A percentile compares a stretch with the other conserved stretches of the same genome.
phyloP scores from a whole-genome alignment of 2,888 invertebrate species.

The Bruchidius siliquastri region DNA sequence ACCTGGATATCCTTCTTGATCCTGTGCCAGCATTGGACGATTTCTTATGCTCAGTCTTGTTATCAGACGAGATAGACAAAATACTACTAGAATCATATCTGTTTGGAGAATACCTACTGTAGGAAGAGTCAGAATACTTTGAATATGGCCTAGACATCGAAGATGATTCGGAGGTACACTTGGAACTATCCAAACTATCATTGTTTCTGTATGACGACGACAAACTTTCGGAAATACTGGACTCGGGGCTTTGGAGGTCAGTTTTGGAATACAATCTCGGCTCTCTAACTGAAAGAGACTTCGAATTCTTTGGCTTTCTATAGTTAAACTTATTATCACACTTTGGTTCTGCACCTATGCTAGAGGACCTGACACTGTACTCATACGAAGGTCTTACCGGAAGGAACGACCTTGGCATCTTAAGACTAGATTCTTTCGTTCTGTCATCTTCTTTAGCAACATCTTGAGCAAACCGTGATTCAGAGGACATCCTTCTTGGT shows the following conservation, averaged over 20 bases:
- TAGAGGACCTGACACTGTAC: slow-evolving; percentile 30
- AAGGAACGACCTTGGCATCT: slow-evolving; percentile 30
- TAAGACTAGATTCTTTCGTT: slow-evolving; percentile 14
- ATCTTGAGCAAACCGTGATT: slow-evolving; percentile 28
- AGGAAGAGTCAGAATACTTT: slow-evolving; percentile 30
- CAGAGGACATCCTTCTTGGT: slow-evolving; percentile 44
- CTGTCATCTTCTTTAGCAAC: slow-evolving; percentile 13
- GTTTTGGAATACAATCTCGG: slow-evolving; percentile 26
- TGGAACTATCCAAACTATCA: slow-evolving; percentile 28
- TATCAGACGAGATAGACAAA: slow-evolving; percentile 29
- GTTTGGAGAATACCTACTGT: slow-evolving; percentile 28
- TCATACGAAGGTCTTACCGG: slow-evolving; percentile 31
- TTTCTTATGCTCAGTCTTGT: slow-evolving; percentile 36
- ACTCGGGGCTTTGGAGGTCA: slow-evolving; percentile 37
- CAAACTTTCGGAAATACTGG: slow-evolving; percentile 39
- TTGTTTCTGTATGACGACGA: slow-evolving; percentile 28
- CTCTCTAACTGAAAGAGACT: slow-evolving; percentile 33
- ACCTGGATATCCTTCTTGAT: slow-evolving; percentile 62
- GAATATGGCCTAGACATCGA: slow-evolving; percentile 26
- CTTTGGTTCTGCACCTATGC: slow-evolving; percentile 31
- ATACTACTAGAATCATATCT: slow-evolving; percentile 21
- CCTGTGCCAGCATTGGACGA: slow-evolving; percentile 24
- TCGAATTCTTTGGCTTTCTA: slow-evolving; percentile 28
- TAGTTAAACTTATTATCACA: slow-evolving; percentile 26
- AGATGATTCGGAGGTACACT: slow-evolving; percentile 31